Evolutionary conservation across 37 sponge, comb jelly and placozoan species (phyloP).

Genomic region (Beroe ovata): DNA sequence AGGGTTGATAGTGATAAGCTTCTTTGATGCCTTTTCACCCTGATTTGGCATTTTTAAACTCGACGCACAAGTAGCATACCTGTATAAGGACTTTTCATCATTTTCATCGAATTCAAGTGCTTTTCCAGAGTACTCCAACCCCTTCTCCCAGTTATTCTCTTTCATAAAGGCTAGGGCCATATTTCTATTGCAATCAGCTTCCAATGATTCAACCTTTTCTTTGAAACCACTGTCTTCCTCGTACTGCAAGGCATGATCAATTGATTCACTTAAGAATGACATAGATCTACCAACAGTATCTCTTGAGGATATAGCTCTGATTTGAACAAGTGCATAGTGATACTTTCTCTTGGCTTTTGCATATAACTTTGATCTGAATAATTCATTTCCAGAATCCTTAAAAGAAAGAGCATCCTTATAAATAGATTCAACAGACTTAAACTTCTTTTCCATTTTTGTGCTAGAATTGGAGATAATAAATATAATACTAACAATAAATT

Average conservation of each 20-base stretch:
- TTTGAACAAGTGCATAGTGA: conserved; percentile 3
- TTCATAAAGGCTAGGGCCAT: conserved; percentile 16
- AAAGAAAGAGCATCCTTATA: background rate
- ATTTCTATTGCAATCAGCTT: conserved; percentile 31
- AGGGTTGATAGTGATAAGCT: background rate
- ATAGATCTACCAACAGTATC: conserved; percentile 63
- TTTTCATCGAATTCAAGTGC: conserved; percentile 29
- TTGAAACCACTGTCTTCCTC: background rate
- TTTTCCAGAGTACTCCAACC: background rate
- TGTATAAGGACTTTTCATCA: conserved; percentile 47
- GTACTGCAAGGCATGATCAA: conserved; percentile 1
- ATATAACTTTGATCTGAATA: background rate
- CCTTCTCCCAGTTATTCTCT: conserved; percentile 38
- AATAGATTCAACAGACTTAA: background rate
- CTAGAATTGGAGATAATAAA: too few species aligned
- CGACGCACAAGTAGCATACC: background rate
- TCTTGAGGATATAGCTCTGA: conserved; percentile 45
- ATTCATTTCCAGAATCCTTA: conserved; percentile 16
- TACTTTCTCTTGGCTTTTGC: conserved; percentile 23
- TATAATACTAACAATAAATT: background rate
- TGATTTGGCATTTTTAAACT: background rate
- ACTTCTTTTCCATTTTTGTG: background rate
- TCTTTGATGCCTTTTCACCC: background rate
- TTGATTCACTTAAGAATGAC: conserved; percentile 35
- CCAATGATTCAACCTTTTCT: conserved; percentile 42